Percentiles rank a stretch among this genome's conserved stretches.
Evolutionary conservation across 2,113 vertebrate species (phyloP).

Genomic region (Falco punctatus): DNA sequence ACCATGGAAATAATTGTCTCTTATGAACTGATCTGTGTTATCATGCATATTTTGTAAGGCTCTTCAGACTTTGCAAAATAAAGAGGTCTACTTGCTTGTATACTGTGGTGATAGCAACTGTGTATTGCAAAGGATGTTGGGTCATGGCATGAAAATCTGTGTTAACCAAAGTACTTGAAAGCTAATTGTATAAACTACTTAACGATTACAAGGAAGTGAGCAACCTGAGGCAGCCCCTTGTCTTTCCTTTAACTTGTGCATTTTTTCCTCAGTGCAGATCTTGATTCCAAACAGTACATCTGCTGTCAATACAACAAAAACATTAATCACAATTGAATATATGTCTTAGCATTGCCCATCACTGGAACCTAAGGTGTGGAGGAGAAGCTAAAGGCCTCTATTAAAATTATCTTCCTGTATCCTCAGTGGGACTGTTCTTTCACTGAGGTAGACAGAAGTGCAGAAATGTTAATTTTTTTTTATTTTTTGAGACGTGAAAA

Average conservation of each 20-base stretch:
- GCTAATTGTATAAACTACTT: neutral
- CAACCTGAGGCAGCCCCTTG: neutral
- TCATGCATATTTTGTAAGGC: slow-evolving; percentile 5
- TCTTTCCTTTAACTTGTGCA: neutral
- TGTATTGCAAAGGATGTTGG: neutral
- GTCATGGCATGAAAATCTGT: neutral
- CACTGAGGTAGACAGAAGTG: neutral
- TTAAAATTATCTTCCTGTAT: neutral
- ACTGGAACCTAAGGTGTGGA: neutral
- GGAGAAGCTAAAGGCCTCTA: neutral
- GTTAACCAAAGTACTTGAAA: neutral
- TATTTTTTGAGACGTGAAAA: neutral
- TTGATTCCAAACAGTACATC: neutral
- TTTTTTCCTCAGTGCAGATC: neutral
- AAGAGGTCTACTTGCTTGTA: neutral
- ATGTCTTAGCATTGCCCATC: neutral
- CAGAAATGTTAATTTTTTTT: neutral
- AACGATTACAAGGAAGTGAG: neutral
- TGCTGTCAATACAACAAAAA: neutral
- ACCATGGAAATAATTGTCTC: neutral
- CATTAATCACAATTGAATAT: neutral
- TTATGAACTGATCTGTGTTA: neutral
- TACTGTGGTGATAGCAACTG: neutral
- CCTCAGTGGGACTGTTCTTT: neutral
- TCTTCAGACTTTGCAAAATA: neutral